Evolutionary conservation across 2,888 invertebrate genomes (phyloP), one percentile per base, ranked within the genome.

Genomic region (Tortricodes alternella): DNA sequence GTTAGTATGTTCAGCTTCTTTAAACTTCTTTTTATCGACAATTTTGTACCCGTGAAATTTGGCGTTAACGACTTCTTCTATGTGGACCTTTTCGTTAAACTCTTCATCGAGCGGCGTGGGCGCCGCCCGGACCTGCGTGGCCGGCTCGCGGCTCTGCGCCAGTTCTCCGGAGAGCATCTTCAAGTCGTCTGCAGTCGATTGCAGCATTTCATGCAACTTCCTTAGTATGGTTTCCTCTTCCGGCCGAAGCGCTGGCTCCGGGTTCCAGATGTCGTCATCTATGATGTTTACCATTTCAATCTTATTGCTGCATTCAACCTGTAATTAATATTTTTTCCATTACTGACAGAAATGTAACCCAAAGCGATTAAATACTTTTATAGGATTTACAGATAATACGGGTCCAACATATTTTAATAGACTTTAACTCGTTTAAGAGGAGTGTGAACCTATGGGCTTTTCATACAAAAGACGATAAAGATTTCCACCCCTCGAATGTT

Each of bases 291-390:
- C 81, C 78, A 85, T 81, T 80, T 88, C 85, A 65, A 83, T 73
- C 62, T 78, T 80, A 67, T 83, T 88, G 81, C 85, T 86, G 84
- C 86, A 83, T 68, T 88, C 83, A 82, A 85, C 86, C 90, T 89
- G 82, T 3, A 81, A 76, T 48, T 7, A n/a, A n/a, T n/a, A n/a
- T n/a, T n/a, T n/a, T n/a, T n/a, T n/a, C n/a, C n/a, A n/a, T n/a
- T n/a, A n/a, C n/a, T n/a, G n/a, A n/a, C n/a, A n/a, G n/a, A n/a
- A n/a, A n/a, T n/a, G n/a, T n/a, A n/a, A n/a, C n/a, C n/a, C n/a
- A n/a, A n/a, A n/a, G n/a, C n/a, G n/a, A n/a, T n/a, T n/a, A n/a
- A n/a, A n/a, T n/a, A n/a, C n/a, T n/a, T n/a, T n/a, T n/a, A n/a
- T n/a, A n/a, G n/a, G n/a, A n/a, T n/a, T n/a, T n/a, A n/a, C n/a